Base-by-base conservation (phyloP, 2,888 invertebrate genomes). In the Gastracanthus pulcherrimus region DNA sequence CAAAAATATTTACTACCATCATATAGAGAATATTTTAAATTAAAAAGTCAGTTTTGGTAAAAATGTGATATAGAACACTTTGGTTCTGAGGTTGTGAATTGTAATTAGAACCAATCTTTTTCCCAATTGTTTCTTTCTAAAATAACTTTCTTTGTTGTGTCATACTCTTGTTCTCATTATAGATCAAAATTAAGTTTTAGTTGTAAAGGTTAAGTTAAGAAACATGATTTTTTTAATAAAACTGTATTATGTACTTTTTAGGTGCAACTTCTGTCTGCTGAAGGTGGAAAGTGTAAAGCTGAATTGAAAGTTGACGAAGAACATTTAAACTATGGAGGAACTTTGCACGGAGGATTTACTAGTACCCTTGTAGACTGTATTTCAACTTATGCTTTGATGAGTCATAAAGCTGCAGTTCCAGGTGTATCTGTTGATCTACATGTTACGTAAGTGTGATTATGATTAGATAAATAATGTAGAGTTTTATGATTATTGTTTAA, bases 351-450 rank as follows among this genome's bases (percentile, higher is more conserved):
- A 2, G 98, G 97, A 6, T 94, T 97, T 86, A 96, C 96, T 3
- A 95, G 96, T 3, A 96, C 96, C 0, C 90, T 98, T 11, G 94
- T 97, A 0, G 96, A 97, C 88, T 92, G 93, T 75, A 90, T 98
- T 29, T 97, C 98, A 0, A 96, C 96, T 0, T 95, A 95, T 88
- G 98, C 97, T 0, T 90, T 98, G 1, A 93, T 96, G 89, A 94
- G 96, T 0, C 93, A 94, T 86, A 94, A 93, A n/a, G 92, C 92
- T 71, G 92, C 93, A 4, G 92, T 93, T 66, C 94, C 96, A 70
- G 97, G 97, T 26, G 96, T 97, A 0, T 96, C 97, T 9, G 95
- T 98, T 29, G 96, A 97, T 88, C 92, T 98, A 38, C 95, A 95
- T 92, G 93, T 98, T 2, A 94, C 95, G 97, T 97, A 93, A 92